Base-by-base conservation (phyloP, 2,888 invertebrate species). In the Drosophila quinaria region DNA sequence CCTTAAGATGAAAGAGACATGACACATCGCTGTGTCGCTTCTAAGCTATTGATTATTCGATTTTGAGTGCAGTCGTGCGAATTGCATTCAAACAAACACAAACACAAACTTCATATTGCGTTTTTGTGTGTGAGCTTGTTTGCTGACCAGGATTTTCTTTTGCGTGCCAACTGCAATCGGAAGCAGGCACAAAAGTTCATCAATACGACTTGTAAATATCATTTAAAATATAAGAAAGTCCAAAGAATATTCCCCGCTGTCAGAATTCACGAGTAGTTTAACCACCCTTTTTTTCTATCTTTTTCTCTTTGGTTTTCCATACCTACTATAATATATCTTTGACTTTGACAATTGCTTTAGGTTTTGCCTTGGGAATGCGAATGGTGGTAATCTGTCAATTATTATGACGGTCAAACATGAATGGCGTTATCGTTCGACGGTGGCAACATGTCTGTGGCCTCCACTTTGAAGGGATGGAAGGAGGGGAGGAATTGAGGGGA, bases 11-110 rank as follows among this genome's bases (percentile, higher is more conserved):
- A 4, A 9, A 47, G 25, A 13, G 35, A 17, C 31, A 22, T 39
- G 37, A 39, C 47, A 41, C 10, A 37, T 37, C 37, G 37, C n/a
- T n/a, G 37, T n/a, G 37, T 8, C 62, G 8, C 62, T 64, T 46
- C 35, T 6, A 15, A 47, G n/a, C 63, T 64, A 73, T 86, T 83
- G 87, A 86, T 81, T 80, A 70, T 70, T 70, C 59, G 37, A 59
- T 77, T 75, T 52, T 52, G 50, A 75, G 59, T 68, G 69, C 78
- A 78, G 52, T 77, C 51, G 67, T 82, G 67, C 74, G 65, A 66
- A 46, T 37, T 64, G 49, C 54, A 42, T 19, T 54, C 51, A 25
- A 54, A 58, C 33, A 60, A 63, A 55, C 66, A 58, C 54, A 42
- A 19, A 19, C 42, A 42, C 2, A 29, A 29, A 39, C 44, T 44